These are phyloP conservation scores for Tachina grossa DNA, from an alignment of 2,888 invertebrate species.

Conservation along the genomic window DNA sequence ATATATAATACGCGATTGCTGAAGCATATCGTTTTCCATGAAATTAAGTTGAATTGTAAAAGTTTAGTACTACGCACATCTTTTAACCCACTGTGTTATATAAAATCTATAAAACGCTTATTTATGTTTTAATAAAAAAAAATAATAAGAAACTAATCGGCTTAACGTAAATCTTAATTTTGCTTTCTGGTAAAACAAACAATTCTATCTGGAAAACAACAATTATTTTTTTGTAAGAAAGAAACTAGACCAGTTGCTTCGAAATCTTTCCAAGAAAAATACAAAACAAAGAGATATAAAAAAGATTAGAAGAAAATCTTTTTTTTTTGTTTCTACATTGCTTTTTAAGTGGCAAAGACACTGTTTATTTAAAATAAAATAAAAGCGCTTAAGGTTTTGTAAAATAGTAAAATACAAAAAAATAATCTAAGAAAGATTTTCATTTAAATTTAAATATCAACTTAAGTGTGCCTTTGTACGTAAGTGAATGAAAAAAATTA, in stretches of 20 bases:
- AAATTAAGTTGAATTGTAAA: no score
- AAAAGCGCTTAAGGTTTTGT: slow-evolving; percentile 11
- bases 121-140: slow-evolving; percentile 3
- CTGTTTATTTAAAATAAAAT: slow-evolving; percentile 50
- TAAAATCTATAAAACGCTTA: slow-evolving; percentile 8
- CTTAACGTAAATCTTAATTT: slow-evolving; percentile 66
- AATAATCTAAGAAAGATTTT: neutral
- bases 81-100: neutral
- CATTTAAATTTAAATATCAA: neutral
- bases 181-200: slow-evolving; percentile 56
- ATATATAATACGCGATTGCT: no score
- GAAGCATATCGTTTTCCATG: no score
- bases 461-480: neutral
- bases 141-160: slow-evolving; percentile 57
- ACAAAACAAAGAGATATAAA: slow-evolving; percentile 22
- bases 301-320: slow-evolving; percentile 36
- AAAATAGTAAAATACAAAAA: neutral
- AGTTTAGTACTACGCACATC: neutral
- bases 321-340: neutral
- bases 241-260: slow-evolving; percentile 23
- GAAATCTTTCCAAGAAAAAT: slow-evolving; percentile 29
- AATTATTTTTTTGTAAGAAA: slow-evolving; percentile 29
- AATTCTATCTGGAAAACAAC: slow-evolving; percentile 34
- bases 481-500: neutral
- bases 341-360: slow-evolving; percentile 27